Evolutionary conservation across 2,888 invertebrate species (phyloP).

Genomic region (Coenonympha arcania): DNA sequence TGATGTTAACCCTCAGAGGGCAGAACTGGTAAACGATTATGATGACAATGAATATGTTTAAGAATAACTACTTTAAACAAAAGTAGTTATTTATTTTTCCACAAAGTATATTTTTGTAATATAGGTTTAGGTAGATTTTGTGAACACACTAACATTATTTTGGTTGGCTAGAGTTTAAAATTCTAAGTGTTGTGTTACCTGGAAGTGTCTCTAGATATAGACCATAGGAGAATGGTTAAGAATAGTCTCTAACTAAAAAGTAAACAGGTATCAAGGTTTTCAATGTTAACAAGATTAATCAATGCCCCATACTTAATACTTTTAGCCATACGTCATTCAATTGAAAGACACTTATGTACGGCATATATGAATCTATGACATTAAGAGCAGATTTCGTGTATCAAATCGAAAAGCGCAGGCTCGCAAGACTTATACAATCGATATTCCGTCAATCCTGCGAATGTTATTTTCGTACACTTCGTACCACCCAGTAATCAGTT

Average conservation of each 20-base stretch:
- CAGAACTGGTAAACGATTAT: no score
- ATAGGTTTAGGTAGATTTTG: no score
- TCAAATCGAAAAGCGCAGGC: conserved; percentile 15
- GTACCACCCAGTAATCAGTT: background rate
- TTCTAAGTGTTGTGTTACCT: no score
- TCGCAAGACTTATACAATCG: conserved; percentile 13
- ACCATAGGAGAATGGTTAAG: no score
- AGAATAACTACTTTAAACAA: no score
- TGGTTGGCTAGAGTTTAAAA: no score
- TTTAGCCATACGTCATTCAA: conserved; percentile 16
- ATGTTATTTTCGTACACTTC: conserved; percentile 7
- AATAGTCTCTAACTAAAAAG: no score
- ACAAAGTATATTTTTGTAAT: no score
- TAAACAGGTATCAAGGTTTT: conserved; percentile 19
- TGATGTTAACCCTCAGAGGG: no score
- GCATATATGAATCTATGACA: background rate
- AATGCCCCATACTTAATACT: conserved; percentile 7
- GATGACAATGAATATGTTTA: no score
- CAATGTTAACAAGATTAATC: conserved; percentile 3
- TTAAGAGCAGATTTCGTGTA: conserved; percentile 9
- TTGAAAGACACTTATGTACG: conserved; percentile 1
- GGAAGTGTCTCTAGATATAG: background rate
- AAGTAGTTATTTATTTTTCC: no score
- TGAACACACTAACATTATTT: no score
- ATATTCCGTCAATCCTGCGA: conserved; percentile 15